phyloP scores from a whole-genome alignment of 2,113 vertebrate species.

The Desmodus rotundus region DNA sequence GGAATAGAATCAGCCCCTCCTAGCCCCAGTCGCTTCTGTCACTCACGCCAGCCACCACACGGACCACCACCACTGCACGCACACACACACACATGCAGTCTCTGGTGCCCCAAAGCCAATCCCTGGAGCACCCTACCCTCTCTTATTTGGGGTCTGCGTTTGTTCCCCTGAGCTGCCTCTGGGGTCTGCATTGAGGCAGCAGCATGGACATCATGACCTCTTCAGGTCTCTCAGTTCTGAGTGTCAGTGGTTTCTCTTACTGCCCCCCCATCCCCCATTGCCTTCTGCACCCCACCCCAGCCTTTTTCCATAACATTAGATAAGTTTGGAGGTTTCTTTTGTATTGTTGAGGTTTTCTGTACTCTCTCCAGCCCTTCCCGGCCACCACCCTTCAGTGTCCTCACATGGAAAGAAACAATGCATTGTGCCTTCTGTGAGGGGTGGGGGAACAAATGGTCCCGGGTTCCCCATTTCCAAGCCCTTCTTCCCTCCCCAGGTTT shows the following conservation, averaged over 20 bases:
- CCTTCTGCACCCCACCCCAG: not conserved
- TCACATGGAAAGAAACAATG: conserved; percentile 65
- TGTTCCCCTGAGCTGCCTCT: conserved; percentile 47
- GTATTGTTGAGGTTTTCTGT: conserved; percentile 55
- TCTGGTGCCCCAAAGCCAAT: conserved; percentile 50
- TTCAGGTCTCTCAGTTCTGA: not conserved
- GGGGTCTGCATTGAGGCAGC: not conserved
- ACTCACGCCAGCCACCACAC: not conserved
- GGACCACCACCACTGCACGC: not conserved
- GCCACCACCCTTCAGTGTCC: not conserved
- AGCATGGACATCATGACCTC: not conserved
- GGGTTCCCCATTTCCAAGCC: conserved; percentile 14
- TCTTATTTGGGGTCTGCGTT: not conserved
- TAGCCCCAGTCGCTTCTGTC: not conserved
- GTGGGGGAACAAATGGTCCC: conserved; percentile 17
- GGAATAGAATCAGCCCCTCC: not conserved
- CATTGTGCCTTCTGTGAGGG: conserved; percentile 74
- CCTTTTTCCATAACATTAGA: conserved; percentile 42
- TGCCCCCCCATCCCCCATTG: not conserved
- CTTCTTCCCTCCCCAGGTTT: not conserved
- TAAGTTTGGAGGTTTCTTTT: conserved; percentile 60
- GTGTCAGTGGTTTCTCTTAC: not conserved
- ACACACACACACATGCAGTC: not conserved
- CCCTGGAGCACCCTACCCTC: conserved; percentile 3
- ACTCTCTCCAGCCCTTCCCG: not conserved